Base-by-base conservation (phyloP, 2,113 vertebrate genomes). In the Dolichotis patagonum region DNA sequence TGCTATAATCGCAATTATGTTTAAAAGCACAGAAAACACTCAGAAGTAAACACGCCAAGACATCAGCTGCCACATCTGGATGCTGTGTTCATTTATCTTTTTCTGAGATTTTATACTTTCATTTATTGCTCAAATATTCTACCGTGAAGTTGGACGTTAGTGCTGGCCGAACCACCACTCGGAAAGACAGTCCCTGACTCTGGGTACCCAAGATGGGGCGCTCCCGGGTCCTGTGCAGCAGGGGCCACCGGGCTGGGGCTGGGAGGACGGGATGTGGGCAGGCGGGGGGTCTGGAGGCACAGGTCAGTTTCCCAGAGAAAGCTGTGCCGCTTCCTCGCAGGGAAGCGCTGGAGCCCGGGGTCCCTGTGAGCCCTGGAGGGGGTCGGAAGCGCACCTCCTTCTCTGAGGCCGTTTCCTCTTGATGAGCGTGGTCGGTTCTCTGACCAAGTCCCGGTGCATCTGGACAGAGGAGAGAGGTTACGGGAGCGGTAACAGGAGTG, bases 261-360 rank as follows among this genome's bases (percentile, higher is more conserved):
- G 60, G 60, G 20, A 62, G 75, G 86, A 91, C 3, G n/a, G 95
- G 62, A 0, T 26, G 86, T 56, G 89, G 90, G 85, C 32, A 88
- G 80, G n/a, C 4, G 16, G 35, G 52, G 69, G 88, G 94, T 96
- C 90, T 96, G 96, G 97, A 93, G 86, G 67, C 85, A 54, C 38
- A 54, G 96, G 83, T 73, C 94, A 90, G 78, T 46, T 89, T 91
- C 90, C 82, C 94, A 95, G 82, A 65, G 97, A 88, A 87, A 97
- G 93, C 94, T 67, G 97, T 93, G 96, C 97, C 95, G 96, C 92
- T 95, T 96, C 91, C 88, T 96, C 97, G 78, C 91, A 96, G 85
- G 81, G 80, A 71, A 43, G 96, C 93, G 85, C 97, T 97, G 97
- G 91, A 75, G 32, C 35, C 54, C 54, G 54, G 54, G 97, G 84